These are phyloP conservation scores for Todiramphus chloris DNA, from an alignment of 2,113 vertebrate genomes.

Conservation along the genomic window DNA sequence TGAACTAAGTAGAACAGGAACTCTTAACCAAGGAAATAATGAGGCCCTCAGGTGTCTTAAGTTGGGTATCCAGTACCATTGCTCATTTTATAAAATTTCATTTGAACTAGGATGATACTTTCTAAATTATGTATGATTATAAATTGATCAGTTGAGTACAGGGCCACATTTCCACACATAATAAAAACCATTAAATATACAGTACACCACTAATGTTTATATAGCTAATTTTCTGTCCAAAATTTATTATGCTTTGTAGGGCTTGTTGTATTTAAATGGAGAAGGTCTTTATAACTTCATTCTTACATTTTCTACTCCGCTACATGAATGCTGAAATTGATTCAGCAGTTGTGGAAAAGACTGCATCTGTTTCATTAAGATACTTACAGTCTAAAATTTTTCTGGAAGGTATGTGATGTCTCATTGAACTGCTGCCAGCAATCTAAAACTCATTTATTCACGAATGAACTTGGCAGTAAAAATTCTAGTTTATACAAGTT, in stretches of 20 bases:
- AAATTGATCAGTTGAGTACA: not conserved
- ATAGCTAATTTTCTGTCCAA: constrained; percentile 17
- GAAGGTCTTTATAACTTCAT: constrained; percentile 19
- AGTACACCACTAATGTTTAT: not conserved
- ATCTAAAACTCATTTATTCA: not conserved
- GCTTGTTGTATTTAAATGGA: not conserved
- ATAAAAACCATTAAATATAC: constrained; percentile 1
- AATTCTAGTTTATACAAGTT: not conserved
- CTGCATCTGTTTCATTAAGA: constrained; percentile 15
- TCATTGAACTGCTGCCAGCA: constrained; percentile 17
- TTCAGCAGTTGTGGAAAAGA: not conserved
- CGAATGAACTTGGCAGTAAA: not conserved
- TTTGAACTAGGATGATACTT: not conserved
- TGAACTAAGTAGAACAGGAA: not conserved
- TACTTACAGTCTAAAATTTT: not conserved
- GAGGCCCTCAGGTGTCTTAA: not conserved
- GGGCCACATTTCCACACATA: not conserved
- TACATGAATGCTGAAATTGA: constrained; percentile 25
- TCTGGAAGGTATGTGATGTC: not conserved
- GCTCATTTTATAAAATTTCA: not conserved
- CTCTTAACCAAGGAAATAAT: not conserved
- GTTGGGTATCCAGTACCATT: not conserved
- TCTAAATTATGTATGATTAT: not conserved
- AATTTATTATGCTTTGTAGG: not conserved
- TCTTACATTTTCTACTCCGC: constrained; percentile 7